Percentiles rank a stretch among this genome's conserved stretches.
phyloP scores from a whole-genome alignment of 2,888 invertebrate species.

The Drosophila cracens region DNA sequence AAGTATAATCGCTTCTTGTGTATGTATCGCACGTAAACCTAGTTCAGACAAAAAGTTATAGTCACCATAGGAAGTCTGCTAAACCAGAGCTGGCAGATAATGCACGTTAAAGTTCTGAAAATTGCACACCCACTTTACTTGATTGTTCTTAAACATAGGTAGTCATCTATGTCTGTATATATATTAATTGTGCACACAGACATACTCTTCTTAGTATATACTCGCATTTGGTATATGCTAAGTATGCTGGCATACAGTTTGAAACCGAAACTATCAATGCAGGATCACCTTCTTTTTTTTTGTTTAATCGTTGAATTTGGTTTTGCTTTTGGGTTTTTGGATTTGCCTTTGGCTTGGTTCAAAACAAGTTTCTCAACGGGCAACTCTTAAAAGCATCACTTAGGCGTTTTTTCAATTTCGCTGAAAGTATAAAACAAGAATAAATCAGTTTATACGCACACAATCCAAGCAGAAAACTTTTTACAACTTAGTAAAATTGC shows the following conservation, averaged over 20 bases:
- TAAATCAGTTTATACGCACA: conserved; percentile 57
- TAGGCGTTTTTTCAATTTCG: conserved; percentile 83
- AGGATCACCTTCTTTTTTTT: conserved; percentile 29
- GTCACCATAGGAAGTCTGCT: conserved; percentile 58
- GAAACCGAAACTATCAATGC: conserved; percentile 80
- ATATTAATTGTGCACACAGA: conserved; percentile 16
- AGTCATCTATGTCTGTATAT: conserved; percentile 3
- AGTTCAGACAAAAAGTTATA: conserved; percentile 61
- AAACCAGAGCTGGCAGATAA: conserved; percentile 56
- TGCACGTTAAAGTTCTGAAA: conserved; percentile 64
- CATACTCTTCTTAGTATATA: conserved; percentile 11
- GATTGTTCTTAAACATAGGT: conserved; percentile 39
- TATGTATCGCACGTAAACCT: conserved; percentile 39
- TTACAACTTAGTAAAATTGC: conserved; percentile 53
- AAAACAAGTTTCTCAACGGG: conserved; percentile 82
- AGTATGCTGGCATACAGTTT: conserved; percentile 49
- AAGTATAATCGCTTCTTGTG: conserved; percentile 16
- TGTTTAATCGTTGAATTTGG: conserved; percentile 28
- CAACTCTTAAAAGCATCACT: conserved; percentile 83
- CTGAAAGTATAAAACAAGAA: conserved; percentile 79
- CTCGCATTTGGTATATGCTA: conserved; percentile 14
- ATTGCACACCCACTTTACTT: conserved; percentile 24
- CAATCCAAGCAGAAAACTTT: conserved; percentile 22
- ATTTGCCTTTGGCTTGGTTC: conserved; percentile 32
- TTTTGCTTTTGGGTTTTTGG: conserved; percentile 13